Base-by-base conservation (phyloP, 2,797 vertebrate species). In the Chelmon rostratus region DNA sequence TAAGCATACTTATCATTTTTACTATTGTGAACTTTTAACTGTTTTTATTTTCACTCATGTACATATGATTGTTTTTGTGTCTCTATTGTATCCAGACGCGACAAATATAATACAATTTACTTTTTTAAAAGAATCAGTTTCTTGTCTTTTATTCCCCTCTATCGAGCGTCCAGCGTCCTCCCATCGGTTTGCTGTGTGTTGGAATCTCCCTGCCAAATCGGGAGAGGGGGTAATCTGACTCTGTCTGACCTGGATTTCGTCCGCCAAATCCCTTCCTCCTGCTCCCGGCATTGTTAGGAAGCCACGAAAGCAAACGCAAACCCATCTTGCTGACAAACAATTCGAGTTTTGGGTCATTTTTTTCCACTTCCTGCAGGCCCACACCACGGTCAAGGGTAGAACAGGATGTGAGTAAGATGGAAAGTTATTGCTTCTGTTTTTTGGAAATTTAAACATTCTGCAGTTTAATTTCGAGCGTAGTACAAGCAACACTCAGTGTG, bases 81-180 rank as follows among this genome's bases (percentile, higher is more conserved):
- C 62, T 84, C 54, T 89, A 85, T 64, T 89, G 82, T 92, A 89
- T 88, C 71, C 79, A 54, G 21, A 80, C 72, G 57, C 88, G 61
- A 78, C 76, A 88, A 88, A 88, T 92, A 91, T 91, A 94, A 88
- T 90, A 86, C 82, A 91, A 77, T 75, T 86, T 76, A 79, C 79
- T 91, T 84, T 86, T 89, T 81, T 72, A 76, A 86, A 88, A 42
- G 7, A 86, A 81, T 76, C 82, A 11, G 86, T 71, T 52, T 76
- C 58, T 58, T 82, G 68, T 82, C 47, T 65, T 68, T 46, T 76
- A 70, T 50, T 28, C 31, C 35, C 31, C 35, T 57, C 33, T 62
- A 47, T 85, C 33, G 37, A 42, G 3, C 68, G 3, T 11, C 2
- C 47, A 28, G 37, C 21, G 18, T 82, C 67, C 21, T 86, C 28